Evolutionary conservation across 2,888 invertebrate species (phyloP).

Genomic region (Conus canariensis): DNA sequence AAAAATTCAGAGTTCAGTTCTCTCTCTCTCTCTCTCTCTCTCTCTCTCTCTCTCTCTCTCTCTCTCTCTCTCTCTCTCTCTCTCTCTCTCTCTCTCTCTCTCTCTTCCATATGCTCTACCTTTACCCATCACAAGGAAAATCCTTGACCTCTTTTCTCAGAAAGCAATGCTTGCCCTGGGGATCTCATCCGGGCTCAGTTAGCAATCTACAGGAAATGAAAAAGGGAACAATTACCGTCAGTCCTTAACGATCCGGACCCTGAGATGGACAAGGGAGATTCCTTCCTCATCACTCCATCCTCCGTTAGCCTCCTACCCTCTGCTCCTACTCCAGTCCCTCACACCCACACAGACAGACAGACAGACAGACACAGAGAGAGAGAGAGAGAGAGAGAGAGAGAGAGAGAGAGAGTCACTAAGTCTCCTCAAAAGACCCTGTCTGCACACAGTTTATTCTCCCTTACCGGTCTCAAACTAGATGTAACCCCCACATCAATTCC

Average conservation of each 20-base stretch:
- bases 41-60: no score
- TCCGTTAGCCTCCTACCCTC: no score
- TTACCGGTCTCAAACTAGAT: not conserved
- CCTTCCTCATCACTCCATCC: no score
- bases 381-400: not conserved
- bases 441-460: not conserved
- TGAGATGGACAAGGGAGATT: not conserved
- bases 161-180: not conserved
- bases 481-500: no score
- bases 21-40: not conserved
- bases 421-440: no score
- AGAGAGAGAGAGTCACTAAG: not conserved
- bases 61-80: no score
- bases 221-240: not conserved
- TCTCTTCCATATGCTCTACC: no score
- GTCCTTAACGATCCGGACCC: not conserved
- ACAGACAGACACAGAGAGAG: no score
- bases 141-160: not conserved
- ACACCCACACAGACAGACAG: no score
- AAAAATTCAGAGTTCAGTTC: no score
- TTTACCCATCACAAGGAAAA: not conserved
- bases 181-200: not conserved
- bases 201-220: not conserved
- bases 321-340: no score
- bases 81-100: no score